Evolutionary conservation across 2,113 vertebrate species (phyloP).

Genomic region (Macroglossus sobrinus): DNA sequence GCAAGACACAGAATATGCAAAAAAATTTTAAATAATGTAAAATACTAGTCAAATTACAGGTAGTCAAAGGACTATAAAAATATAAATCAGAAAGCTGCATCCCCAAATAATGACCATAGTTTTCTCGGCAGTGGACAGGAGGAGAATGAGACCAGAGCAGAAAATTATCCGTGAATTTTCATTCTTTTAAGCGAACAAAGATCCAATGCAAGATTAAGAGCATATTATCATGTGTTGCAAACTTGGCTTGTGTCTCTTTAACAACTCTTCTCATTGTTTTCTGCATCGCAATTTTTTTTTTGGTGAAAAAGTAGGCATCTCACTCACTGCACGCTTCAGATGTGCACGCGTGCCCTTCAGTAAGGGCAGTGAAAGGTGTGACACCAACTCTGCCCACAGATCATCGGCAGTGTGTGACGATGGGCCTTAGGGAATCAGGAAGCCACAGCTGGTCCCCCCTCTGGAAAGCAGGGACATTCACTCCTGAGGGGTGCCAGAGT

Average conservation of each 20-base stretch:
- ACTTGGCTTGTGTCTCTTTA: neutral
- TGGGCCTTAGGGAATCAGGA: neutral
- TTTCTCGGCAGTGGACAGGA: neutral
- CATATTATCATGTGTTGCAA: neutral
- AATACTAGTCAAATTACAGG: neutral
- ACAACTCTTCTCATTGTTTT: neutral
- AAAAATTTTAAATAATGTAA: neutral
- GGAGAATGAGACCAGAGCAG: neutral
- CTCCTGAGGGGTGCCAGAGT: neutral
- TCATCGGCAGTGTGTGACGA: neutral
- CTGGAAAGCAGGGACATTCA: neutral
- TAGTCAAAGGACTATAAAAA: neutral
- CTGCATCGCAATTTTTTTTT: neutral
- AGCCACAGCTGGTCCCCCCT: neutral
- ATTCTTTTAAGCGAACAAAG: constrained; percentile 25
- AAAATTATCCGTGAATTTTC: neutral
- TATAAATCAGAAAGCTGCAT: neutral
- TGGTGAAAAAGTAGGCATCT: neutral
- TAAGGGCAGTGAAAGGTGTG: neutral
- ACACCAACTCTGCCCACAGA: no score
- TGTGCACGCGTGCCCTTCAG: neutral
- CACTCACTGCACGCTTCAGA: neutral
- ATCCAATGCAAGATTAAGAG: neutral
- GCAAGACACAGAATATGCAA: neutral
- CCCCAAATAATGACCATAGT: neutral